Base-by-base conservation (phyloP, 2,888 invertebrate species). In the Trichopria drosophilae region DNA sequence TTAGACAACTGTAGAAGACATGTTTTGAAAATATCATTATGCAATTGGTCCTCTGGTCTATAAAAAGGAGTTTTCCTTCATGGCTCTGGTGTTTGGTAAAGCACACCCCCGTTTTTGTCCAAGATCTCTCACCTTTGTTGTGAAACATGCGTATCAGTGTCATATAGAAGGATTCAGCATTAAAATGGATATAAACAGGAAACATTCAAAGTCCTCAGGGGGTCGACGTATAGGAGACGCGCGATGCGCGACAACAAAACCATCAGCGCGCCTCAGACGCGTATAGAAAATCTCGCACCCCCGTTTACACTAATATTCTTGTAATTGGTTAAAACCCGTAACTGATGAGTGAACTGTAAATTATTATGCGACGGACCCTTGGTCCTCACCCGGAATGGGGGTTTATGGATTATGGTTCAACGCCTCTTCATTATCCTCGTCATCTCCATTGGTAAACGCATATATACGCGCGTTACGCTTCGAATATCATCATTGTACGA, bases 321-420 rank as follows among this genome's bases (percentile, higher is more conserved):
- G 63, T 71, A 69, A 74, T 73, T 73, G 73, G 68, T 69, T 74
- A 74, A 74, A 71, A 73, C 73, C 73, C 73, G 73, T 74, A 68
- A 73, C 68, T 67, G 71, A 73, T 70, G 69, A 73, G 68, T 64
- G 70, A 69, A 65, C 71, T 67, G 65, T 64, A 67, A 71, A 67
- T 71, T 69, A 73, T 72, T 72, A 71, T 71, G 66, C 61, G 61
- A 61, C 53, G 65, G 64, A 64, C 66, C 68, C 66, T 65, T 56
- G 61, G 64, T 61, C 62, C 63, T 55, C 58, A 56, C 62, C 64
- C 59, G 64, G 63, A 68, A 63, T 62, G 64, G 65, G 69, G 67
- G 68, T 72, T 67, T 68, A 64, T 62, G 67, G 62, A 66, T 64
- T 22, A 73, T 69, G 73, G 69, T 73, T 72, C 73, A 69, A 75